Percentiles rank a stretch among this genome's conserved stretches.
phyloP scores from a whole-genome alignment of 1,140 invertebrate genomes.

The Teleopsis dalmanni region DNA sequence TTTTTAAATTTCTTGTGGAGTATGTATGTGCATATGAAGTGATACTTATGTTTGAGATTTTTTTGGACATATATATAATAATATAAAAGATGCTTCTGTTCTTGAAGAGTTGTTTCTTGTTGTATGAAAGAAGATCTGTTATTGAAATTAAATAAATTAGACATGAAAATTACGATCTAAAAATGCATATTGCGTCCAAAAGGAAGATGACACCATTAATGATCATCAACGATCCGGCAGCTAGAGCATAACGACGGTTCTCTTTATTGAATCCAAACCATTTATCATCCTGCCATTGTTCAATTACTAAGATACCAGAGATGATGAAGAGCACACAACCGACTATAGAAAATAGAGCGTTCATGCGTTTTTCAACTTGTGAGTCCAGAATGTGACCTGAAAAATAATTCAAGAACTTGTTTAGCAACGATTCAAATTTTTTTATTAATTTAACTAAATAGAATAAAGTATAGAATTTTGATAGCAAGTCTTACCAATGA shows the following conservation, averaged over 20 bases:
- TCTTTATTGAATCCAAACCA: constrained; percentile 30
- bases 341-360: constrained; percentile 46
- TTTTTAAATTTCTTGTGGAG: too few relatives aligned
- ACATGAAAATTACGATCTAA: constrained; percentile 33
- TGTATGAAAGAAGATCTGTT: too few relatives aligned
- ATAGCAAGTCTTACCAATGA: constrained; percentile 53
- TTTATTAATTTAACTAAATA: constrained; percentile 49
- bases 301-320: constrained; percentile 59
- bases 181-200: constrained; percentile 62
- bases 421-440: neutral
- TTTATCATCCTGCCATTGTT: constrained; percentile 32
- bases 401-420: neutral
- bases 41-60: neutral
- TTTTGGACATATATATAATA: constrained; percentile 4
- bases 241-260: constrained; percentile 54
- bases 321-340: constrained; percentile 64
- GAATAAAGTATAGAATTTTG: constrained; percentile 52
- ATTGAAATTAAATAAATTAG: neutral
- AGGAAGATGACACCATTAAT: constrained; percentile 64
- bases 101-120: neutral
- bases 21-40: too few relatives aligned
- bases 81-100: neutral
- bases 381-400: constrained; percentile 52
- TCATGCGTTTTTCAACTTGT: constrained; percentile 43
- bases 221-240: constrained; percentile 62